Evolutionary conservation across 2,797 vertebrate genomes (phyloP).

Genomic region (Notolepis coatsorum): DNA sequence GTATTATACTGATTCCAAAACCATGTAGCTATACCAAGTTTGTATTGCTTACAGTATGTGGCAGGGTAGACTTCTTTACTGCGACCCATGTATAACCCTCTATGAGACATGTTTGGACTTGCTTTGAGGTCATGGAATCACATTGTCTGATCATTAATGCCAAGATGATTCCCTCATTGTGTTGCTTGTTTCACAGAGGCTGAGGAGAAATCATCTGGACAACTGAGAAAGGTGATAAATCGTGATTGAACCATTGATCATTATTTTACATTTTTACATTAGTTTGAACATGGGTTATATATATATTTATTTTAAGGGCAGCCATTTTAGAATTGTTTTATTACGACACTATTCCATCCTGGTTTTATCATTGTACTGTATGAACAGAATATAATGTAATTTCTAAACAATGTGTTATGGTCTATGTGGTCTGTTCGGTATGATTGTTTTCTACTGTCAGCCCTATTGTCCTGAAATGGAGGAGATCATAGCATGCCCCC

Average conservation of each 20-base stretch:
- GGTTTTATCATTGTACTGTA: too few species aligned
- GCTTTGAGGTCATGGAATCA: background rate
- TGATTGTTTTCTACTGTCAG: slow-evolving; percentile 56
- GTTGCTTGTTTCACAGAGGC: slow-evolving; percentile 35
- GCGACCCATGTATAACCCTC: too few species aligned
- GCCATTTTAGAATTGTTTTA: too few species aligned
- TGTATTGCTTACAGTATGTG: background rate
- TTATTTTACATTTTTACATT: background rate
- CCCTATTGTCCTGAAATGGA: slow-evolving; percentile 56
- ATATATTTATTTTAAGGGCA: too few species aligned
- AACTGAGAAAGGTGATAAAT: slow-evolving; percentile 55
- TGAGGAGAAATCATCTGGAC: slow-evolving; percentile 16
- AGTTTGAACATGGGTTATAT: background rate
- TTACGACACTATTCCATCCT: too few species aligned
- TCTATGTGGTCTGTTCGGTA: background rate
- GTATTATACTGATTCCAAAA: too few species aligned
- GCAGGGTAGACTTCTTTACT: background rate
- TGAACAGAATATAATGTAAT: background rate
- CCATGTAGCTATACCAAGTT: too few species aligned
- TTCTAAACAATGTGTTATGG: too few species aligned
- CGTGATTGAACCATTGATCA: background rate
- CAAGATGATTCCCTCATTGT: background rate
- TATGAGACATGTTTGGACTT: too few species aligned
- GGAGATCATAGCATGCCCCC: slow-evolving; percentile 70
- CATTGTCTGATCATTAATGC: background rate